Conservation (phyloP, 2,888 invertebrate species). For the Spodoptera picta region DNA sequence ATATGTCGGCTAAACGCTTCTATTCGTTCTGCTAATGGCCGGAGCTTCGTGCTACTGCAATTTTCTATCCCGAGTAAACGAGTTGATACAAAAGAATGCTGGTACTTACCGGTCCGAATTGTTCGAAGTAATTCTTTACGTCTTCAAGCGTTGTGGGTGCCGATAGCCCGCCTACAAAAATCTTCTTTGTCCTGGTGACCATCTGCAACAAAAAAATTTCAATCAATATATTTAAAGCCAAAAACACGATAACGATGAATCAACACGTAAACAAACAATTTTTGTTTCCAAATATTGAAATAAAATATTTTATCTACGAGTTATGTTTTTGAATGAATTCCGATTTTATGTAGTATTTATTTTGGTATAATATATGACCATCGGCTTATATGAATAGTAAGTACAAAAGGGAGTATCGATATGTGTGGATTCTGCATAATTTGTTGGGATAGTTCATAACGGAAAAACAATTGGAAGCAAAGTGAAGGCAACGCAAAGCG, state of each 20-base stretch:
- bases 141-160: slow-evolving; percentile 99
- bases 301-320: slow-evolving; percentile 19
- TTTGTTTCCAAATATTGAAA: slow-evolving; percentile 23
- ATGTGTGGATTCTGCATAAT: slow-evolving; percentile 40
- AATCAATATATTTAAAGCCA: slow-evolving; percentile 24
- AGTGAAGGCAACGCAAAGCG: slow-evolving; percentile 61
- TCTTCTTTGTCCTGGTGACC: slow-evolving; percentile 99
- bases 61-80: slow-evolving; percentile 6
- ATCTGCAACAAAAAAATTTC: slow-evolving; percentile 92
- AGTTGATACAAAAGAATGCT: slow-evolving; percentile 17
- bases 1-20: slow-evolving; percentile 50
- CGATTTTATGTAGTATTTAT: slow-evolving; percentile 33
- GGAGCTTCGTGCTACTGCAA: slow-evolving; percentile 3
- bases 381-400: slow-evolving; percentile 23
- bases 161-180: slow-evolving; percentile 99
- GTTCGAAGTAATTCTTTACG: slow-evolving; percentile 99
- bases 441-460: slow-evolving; percentile 56
- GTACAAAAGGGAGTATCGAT: slow-evolving; percentile 16
- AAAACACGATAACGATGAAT: slow-evolving; percentile 18
- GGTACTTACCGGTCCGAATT: slow-evolving; percentile 98
- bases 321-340: slow-evolving; percentile 31
- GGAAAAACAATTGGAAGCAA: slow-evolving; percentile 70
- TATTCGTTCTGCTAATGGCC: slow-evolving; percentile 47
- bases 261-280: slow-evolving; percentile 26
- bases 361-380: slow-evolving; percentile 14